Evolutionary conservation across 2,113 vertebrate genomes (phyloP), one percentile per base, ranked within the genome.

Genomic region (Telmatochromis sp.): DNA sequence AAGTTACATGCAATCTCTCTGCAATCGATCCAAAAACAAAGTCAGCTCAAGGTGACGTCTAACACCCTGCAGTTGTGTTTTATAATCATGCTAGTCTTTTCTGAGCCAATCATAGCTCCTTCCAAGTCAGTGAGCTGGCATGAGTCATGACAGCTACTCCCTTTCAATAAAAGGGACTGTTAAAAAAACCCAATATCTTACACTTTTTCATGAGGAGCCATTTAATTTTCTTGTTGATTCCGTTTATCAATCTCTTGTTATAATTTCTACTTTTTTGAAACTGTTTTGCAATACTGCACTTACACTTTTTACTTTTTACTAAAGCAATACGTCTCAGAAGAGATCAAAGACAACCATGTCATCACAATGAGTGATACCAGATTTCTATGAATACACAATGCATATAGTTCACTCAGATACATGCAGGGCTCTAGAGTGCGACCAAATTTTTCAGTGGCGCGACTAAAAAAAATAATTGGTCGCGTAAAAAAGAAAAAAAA

Each of bases 11-110:
- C 85, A 87, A 93, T 93, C 68, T 88, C 82, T 45, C 82, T 80
- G 89, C 89, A 87, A 95, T 96, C 93, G 93, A 96, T 95, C 92
- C 91, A 80, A 86, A 95, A 94, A 94, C 93, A 95, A 96, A 95
- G 94, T 96, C 96, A 94, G 92, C 88, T 86, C 95, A 96, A 96
- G 96, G 96, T 96, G 94, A 94, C 23, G 65, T 81, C 80, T 47
- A 53, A 57, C 63, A 23, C 70, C 85, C 84, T 23, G 15, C 53
- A 89, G 86, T 80, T 90, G 63, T 88, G 57, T 89, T 84, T 92
- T 92, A 93, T 87, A 91, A 92, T 78, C 85, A 68, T 37, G 42
- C 85, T 26, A 19, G 17, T 80, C 57, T 89, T 87, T 82, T 82
- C 79, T 83, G 37, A 60, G 63, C 55, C 40, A 58, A 89, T 87